Evolutionary conservation across 2,113 vertebrate genomes (phyloP), one percentile per base, ranked within the genome.

Genomic region (Zingel zingel): DNA sequence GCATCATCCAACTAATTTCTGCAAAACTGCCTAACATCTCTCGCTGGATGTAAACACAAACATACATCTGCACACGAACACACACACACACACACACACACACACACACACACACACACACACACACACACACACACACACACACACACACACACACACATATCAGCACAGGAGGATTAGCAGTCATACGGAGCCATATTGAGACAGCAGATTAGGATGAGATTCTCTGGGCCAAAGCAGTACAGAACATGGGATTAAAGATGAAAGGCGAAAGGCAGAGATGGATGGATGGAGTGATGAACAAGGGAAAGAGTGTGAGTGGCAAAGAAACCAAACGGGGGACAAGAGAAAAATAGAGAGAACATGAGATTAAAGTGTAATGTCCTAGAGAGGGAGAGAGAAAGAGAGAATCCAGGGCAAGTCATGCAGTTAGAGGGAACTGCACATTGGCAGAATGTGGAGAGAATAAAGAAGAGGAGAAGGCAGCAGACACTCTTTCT

Each of bases 281-380:
- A 86, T 61, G 69, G 68, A 86, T 66, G 83, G 82, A 86, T 71
- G 78, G 79, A 85, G 67, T 67, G 85, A 86, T 85, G 82, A 62
- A 69, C 67, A 77, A 89, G 77, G 61, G 25, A 82, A 74, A 78
- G 74, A 54, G 87, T 67, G 48, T 14, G 71, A 81, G 67, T 74
- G 70, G 84, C 23, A 59, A 83, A 69, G 79, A 66, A 74, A 77
- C 77, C 68, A 72, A 74, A 88, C 79, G 47, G 58, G 78, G 74
- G 80, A 47, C 39, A 75, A 54, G 59, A 73, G 53, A 74, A 54
- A 16, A 48, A 73, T 79, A 54, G 77, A 74, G 77, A 56, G 76
- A 87, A 92, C 88, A 92, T 74, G 86, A 90, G 90, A 92, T 92
- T 93, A 94, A 91, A 93, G 91, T 88, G 87, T 88, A 91, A 93